phyloP scores from a whole-genome alignment of 2,797 vertebrate species.

The Hylomyscus alleni region DNA sequence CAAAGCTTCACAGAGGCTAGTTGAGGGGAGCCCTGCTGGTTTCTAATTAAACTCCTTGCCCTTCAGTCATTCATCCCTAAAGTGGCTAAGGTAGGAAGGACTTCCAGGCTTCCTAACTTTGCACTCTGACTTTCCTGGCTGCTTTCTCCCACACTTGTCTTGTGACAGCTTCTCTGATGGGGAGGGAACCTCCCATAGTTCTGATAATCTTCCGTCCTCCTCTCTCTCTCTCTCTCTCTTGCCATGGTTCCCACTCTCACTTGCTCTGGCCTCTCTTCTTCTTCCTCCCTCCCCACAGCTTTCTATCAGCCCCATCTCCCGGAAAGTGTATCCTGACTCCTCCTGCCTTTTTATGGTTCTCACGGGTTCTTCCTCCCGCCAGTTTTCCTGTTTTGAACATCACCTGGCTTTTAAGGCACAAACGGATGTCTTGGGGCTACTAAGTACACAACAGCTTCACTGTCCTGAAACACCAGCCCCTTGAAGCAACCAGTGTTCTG shows the following conservation, averaged over 20 bases:
- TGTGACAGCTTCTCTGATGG: background rate
- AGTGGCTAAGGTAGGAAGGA: background rate
- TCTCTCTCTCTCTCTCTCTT: slow-evolving; percentile 59
- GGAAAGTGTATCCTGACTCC: slow-evolving; percentile 68
- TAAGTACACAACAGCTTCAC: background rate
- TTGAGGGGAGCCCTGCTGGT: slow-evolving; percentile 61
- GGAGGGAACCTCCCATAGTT: slow-evolving; percentile 55
- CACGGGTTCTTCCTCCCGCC: slow-evolving; percentile 65
- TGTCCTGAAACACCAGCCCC: background rate
- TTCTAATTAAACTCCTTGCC: slow-evolving; percentile 78
- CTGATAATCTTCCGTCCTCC: slow-evolving; percentile 37
- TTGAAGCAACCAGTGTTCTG: background rate
- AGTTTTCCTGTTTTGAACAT: slow-evolving; percentile 55
- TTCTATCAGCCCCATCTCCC: slow-evolving; percentile 35
- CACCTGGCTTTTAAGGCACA: background rate
- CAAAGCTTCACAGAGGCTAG: slow-evolving; percentile 64
- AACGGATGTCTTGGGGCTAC: slow-evolving; percentile 12
- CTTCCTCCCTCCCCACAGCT: background rate
- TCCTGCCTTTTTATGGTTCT: slow-evolving; percentile 75
- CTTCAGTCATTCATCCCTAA: slow-evolving; percentile 55
- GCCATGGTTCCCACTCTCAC: background rate
- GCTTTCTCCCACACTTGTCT: background rate
- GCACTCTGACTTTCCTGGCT: background rate
- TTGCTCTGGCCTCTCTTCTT: background rate
- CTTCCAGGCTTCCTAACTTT: slow-evolving; percentile 58